phyloP scores from a whole-genome alignment of 2,113 vertebrate species.

The Mugil cephalus region DNA sequence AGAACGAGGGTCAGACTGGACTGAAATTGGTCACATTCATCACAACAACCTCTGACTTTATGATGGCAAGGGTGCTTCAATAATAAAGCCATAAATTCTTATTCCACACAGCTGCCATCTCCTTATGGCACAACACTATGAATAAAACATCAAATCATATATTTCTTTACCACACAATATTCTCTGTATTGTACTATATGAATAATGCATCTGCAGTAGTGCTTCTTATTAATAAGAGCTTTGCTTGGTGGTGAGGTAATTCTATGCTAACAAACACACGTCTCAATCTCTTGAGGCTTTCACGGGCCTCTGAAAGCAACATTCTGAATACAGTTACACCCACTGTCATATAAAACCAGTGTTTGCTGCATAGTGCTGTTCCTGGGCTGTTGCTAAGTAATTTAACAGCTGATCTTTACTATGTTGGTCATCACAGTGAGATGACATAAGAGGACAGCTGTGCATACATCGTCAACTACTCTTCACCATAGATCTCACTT shows the following conservation, averaged over 20 bases:
- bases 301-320: constrained; percentile 11
- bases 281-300: constrained; percentile 28
- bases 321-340: constrained; percentile 12
- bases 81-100: constrained; percentile 64
- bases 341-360: background rate
- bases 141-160: constrained; percentile 78
- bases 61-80: constrained; percentile 45
- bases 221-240: constrained; percentile 65
- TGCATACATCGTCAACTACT: constrained; percentile 7
- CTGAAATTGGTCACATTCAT: constrained; percentile 54
- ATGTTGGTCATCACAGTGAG: background rate
- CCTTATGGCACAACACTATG: constrained; percentile 67
- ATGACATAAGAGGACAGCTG: constrained; percentile 34
- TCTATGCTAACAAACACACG: constrained; percentile 59
- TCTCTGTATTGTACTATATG: constrained; percentile 69
- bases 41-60: constrained; percentile 60
- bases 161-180: constrained; percentile 61
- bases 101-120: constrained; percentile 59
- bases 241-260: constrained; percentile 59
- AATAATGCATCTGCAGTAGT: constrained; percentile 69
- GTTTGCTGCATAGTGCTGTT: constrained; percentile 18
- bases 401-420: constrained; percentile 38
- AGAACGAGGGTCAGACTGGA: constrained; percentile 35
- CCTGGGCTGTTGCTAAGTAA: constrained; percentile 27
- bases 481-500: constrained; percentile 9